Evolutionary conservation across 2,113 vertebrate species (phyloP), one percentile per base, ranked within the genome.

Genomic region (Urocynchramus pylzowi): DNA sequence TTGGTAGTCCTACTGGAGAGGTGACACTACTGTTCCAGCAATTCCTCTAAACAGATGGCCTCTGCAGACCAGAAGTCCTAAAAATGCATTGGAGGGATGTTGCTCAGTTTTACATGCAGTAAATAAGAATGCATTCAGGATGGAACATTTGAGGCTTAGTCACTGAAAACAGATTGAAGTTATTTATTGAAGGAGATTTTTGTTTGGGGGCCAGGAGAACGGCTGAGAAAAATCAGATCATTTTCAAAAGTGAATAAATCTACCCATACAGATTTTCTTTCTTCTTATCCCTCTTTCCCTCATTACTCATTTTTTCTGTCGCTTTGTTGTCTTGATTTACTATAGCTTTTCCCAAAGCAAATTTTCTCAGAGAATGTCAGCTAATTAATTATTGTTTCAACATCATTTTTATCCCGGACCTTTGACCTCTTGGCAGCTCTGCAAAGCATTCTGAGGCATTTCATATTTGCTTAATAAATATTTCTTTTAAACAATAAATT

Each of bases 341-440:
- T 65, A 83, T 59, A 61, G 77, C 85, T 90, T 93, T 96, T 96
- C 95, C 92, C 97, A 96, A 93, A 97, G 89, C 92, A 90, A 94
- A 84, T 96, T 96, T 97, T 87, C 87, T 76, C 90, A 87, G 60
- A 97, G 91, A 92, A 96, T 93, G 80, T 91, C 94, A 97, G 78
- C 86, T 94, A 96, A 97, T 97, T 98, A 97, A 95, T 97, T 97
- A 97, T 96, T 97, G 94, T 95, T 97, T 97, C 97, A 95, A 73
- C 86, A 96, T 93, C 42, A 81, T 92, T 97, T 97, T 94, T 96
- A 84, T 91, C 91, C 60, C 45, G 87, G 86, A 97, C 89, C 91
- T 97, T 90, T 95, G 90, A 96, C 94, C 96, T 93, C 89, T 89
- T 97, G 95, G 88, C 84, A 95, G 42, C 47, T 95, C 82, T 95